Conservation (phyloP, 2,797 vertebrate genomes). For the Telmatherina bonti region DNA sequence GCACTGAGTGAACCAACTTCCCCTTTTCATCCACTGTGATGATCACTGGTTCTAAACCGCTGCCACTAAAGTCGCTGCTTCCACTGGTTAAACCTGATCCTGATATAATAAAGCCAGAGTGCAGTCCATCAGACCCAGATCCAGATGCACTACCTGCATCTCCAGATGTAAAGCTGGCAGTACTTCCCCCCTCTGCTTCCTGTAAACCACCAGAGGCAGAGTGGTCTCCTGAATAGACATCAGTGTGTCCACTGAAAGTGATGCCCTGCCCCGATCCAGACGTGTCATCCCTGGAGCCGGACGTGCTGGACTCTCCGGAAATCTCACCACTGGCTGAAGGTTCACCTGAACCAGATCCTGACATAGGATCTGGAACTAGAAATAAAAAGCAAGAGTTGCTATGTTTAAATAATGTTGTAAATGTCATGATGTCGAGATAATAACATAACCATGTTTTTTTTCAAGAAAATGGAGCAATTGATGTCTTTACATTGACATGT, state of each 20-base stretch:
- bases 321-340: conserved; percentile 54
- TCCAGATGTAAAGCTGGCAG: conserved; percentile 47
- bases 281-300: conserved; percentile 44
- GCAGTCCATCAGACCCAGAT: conserved; percentile 33
- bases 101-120: conserved; percentile 72
- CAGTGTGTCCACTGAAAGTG: conserved; percentile 44
- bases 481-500: too few species aligned
- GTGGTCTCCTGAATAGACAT: conserved; percentile 55
- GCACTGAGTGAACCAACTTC: conserved; percentile 43
- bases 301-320: conserved; percentile 54
- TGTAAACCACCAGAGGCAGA: conserved; percentile 59
- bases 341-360: conserved; percentile 72
- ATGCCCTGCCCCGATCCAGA: conserved; percentile 60
- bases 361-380: conserved; percentile 63
- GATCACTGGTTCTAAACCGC: conserved; percentile 47
- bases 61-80: conserved; percentile 42
- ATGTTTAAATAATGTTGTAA: too few species aligned
- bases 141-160: conserved; percentile 61
- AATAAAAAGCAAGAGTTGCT: conserved; percentile 49
- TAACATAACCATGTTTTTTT: too few species aligned
- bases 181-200: conserved; percentile 67
- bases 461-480: too few species aligned
- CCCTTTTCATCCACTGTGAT: conserved; percentile 63
- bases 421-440: too few species aligned
- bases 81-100: conserved; percentile 66